Evolutionary conservation across 2,113 vertebrate genomes (phyloP), one percentile per base, ranked within the genome.

Genomic region (Seriola aureovittata): DNA sequence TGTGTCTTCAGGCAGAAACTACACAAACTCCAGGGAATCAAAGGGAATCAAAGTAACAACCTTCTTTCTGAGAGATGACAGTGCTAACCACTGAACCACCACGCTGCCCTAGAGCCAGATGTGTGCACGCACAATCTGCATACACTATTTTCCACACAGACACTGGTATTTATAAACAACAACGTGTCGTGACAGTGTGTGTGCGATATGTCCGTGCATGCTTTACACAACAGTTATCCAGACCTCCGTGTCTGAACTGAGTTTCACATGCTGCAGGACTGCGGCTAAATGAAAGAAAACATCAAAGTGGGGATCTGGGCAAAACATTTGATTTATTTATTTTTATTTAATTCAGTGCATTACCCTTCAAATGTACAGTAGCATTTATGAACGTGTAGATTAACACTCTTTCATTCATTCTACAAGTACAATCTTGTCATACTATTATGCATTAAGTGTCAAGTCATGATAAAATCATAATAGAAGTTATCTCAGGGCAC

Each of bases 101-200:
- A 75, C 40, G 19, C 40, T 63, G 66, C 68, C 86, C 85, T 46
- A 42, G 25, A 85, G 78, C 60, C 72, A 79, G 17, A 68, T 57
- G 58, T 68, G 40, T 69, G 52, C 44, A 8, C 66, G 11, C 71
- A 68, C 57, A 58, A 54, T 78, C 34, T 81, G 40, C 46, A 73
- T 58, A 32, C 23, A 5, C 63, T 46, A 38, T 71, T 78, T 88
- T 74, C 25, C 62, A 74, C 67, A 60, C 63, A 66, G 63, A 72
- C 46, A 36, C 11, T 71, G 46, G 21, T 79, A 48, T 77, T 82
- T 70, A 55, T 50, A 38, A 79, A 78, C 38, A 73, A 48, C 7
- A 69, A 62, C 11, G 48, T 66, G 57, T 68, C 8, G n/a, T 86
- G 78, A 77, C 71, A 62, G 23, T 16, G 1, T 69, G 63, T 8